Percentiles rank a stretch among this genome's conserved stretches.
These are phyloP conservation scores for Machaerirhynchus nigripectus DNA, from an alignment of 2,113 vertebrate species.

Conservation along the genomic window DNA sequence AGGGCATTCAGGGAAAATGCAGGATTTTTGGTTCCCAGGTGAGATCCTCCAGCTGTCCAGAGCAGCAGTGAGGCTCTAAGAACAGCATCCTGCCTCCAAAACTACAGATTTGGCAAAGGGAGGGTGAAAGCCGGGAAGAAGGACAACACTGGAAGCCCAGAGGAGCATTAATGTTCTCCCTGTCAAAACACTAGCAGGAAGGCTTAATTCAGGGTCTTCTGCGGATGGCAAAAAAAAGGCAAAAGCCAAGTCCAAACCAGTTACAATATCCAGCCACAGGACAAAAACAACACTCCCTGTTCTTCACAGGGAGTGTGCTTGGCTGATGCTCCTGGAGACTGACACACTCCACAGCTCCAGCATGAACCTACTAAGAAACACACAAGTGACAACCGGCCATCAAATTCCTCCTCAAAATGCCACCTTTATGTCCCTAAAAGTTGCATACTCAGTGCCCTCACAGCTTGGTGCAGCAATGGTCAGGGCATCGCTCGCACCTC, in stretches of 20 bases:
- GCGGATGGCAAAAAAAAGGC: background rate
- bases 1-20: background rate
- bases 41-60: background rate
- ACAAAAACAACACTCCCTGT: background rate
- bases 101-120: background rate
- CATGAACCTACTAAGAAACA: background rate
- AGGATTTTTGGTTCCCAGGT: background rate
- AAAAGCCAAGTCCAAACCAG: background rate
- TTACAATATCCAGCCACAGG: background rate
- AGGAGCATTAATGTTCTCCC: background rate
- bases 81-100: background rate
- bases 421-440: background rate
- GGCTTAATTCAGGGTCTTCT: background rate
- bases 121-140: background rate
- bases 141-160: background rate
- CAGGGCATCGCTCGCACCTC: background rate
- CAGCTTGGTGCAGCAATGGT: background rate
- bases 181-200: background rate
- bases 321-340: background rate
- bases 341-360: background rate
- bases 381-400: background rate
- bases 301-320: background rate
- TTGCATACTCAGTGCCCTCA: background rate
- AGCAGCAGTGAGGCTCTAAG: background rate
- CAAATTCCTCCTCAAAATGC: background rate